Base-by-base conservation (phyloP, 2,888 invertebrate genomes). In the Cataglyphis livida region DNA sequence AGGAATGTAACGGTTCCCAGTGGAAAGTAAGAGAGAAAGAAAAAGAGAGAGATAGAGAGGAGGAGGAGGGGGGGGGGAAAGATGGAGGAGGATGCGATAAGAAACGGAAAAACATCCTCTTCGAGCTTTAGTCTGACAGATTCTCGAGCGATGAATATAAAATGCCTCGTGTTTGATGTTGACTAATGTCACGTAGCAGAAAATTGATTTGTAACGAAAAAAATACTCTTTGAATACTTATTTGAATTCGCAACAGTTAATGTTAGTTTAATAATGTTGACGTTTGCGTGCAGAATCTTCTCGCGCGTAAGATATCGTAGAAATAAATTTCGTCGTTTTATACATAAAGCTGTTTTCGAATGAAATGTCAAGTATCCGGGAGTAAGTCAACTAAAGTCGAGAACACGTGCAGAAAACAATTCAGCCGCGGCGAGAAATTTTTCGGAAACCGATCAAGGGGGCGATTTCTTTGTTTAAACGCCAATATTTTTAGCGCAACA, bases 1-100 rank as follows among this genome's bases (percentile, higher is more conserved):
- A 88, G 79, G 44, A 84, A 87, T 51, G 81, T 88, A 88, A 88
- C 88, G 88, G 86, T 86, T 81, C 66, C n/a, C 35, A 6, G 62
- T 21, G 38, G 66, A 82, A 62, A 61, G 76, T 70, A 54, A 32
- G 61, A 44, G 10, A 54, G 51, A 75, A 68, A 21, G 35, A 73
- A 62, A 71, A 59, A 59, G 44, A 25, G 15, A 35, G 25, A 12
- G 9, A 59, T 54, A 65, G 68, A 3, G n/a, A 51, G 25, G 25
- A 25, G 25, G 1, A 1, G 25, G 25, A 0, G 2, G 25, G 32
- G 15, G 15, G 6, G 41, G 66, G 12, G 5, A 21, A 15, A 61
- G 54, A 51, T 3, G 76, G 18, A 51, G 76, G 25, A 51, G 10
- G 32, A 44, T n/a, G 68, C 12, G 57, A 57, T 81, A 65, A 54